Base-by-base conservation (phyloP, 2,113 vertebrate genomes). In the Campylorhamphus procurvoides region DNA sequence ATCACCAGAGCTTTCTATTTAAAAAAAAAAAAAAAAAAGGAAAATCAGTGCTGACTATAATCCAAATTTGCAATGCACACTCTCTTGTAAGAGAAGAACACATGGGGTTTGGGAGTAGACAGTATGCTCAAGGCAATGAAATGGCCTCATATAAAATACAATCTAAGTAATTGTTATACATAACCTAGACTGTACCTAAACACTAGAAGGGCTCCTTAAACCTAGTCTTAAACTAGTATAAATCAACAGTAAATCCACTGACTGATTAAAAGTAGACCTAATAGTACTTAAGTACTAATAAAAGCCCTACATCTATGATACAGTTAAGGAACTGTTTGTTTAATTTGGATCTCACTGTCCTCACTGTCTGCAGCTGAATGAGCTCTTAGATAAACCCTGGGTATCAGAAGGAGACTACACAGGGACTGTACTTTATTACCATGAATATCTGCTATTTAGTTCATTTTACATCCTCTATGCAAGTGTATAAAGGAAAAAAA, bases 381-480 rank as follows among this genome's bases (percentile, higher is more conserved):
- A 92, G 80, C 66, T 78, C 89, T 94, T 47, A 95, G 80, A 92
- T 76, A 74, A 92, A 74, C 44, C 35, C 46, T 1, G 22, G 18
- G 22, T 84, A 84, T 87, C n/a, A 0, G 22, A 59, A 96, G 46
- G 46, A 80, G 46, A 86, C 58, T 80, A 68, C 27, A 95, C 80
- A 90, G 80, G 64, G 76, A 52, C 81, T 69, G 64, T 18, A 84
- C 75, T 96, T 80, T 75, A 77, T 80, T 80, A 39, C 2, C 2
- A 67, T 90, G 79, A 96, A 90, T 95, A 93, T 86, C 89, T 79
- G n/a, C 72, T 59, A 39, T 92, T 94, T 85, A 97, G 81, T 8
- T 86, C 12, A 69, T 86, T 85, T 95, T 49, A 82, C 74, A 40
- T 74, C 90, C 55, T 56, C 55, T 78, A 9, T 31, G 23, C 31